Evolutionary conservation across 2,888 invertebrate genomes (phyloP).

Genomic region (Tetanocera ferruginea): DNA sequence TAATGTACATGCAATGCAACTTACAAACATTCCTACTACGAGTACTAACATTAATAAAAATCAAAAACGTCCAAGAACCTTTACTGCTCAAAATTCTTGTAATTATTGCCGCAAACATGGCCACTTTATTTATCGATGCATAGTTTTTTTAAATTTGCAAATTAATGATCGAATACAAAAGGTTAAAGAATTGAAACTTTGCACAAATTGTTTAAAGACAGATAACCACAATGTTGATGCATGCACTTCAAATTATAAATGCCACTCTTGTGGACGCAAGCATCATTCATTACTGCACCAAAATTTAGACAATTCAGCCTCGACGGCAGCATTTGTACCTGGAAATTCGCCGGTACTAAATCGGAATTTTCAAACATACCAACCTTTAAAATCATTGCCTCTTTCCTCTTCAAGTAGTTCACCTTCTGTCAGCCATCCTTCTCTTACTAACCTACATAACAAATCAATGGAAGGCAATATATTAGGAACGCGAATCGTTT

Average conservation of each 20-base stretch:
- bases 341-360: not conserved
- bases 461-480: slow-evolving; percentile 22
- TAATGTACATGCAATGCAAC: slow-evolving; percentile 29
- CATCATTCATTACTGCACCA: slow-evolving; percentile 41
- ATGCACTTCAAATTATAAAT: slow-evolving; percentile 16
- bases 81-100: slow-evolving; percentile 37
- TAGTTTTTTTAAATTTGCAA: slow-evolving; percentile 35
- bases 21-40: slow-evolving; percentile 14
- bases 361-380: not conserved
- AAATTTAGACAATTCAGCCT: not conserved
- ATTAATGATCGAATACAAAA: slow-evolving; percentile 16
- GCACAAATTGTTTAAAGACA: not conserved
- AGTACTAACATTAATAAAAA: slow-evolving; percentile 13
- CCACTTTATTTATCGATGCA: slow-evolving; percentile 37
- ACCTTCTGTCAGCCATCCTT: not conserved
- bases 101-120: slow-evolving; percentile 31
- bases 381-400: not conserved
- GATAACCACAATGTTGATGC: not conserved
- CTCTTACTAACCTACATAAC: slow-evolving; percentile 23
- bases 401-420: not conserved
- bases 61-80: slow-evolving; percentile 19
- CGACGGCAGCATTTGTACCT: not conserved
- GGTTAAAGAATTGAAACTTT: slow-evolving; percentile 18
- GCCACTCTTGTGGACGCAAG: slow-evolving; percentile 33
- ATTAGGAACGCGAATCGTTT: slow-evolving; percentile 28